These are phyloP conservation scores for Agrenia bidenticulata DNA, from an alignment of 2,888 invertebrate species.

Conservation along the genomic window DNA sequence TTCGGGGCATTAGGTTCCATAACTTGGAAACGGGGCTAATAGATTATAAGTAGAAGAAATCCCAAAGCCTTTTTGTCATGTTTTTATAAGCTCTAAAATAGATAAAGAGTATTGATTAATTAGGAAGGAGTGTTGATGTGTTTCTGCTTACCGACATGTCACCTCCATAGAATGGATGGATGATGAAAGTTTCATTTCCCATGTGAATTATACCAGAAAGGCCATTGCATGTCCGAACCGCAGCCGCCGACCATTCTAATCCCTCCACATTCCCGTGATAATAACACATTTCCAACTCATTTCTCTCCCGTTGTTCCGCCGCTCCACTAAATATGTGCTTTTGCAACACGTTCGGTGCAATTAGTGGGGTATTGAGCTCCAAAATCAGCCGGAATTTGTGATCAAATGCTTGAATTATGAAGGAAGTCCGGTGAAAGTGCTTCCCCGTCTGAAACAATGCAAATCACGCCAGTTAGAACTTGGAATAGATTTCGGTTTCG, in stretches of 20 bases:
- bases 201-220: conserved; percentile 96
- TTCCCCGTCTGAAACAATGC: conserved; percentile 73
- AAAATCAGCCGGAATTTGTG: conserved; percentile 94
- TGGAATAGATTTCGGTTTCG: too few relatives aligned
- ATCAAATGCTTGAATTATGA: conserved; percentile 94
- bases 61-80: too few relatives aligned
- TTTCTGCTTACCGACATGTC: conserved; percentile 85
- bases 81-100: not conserved
- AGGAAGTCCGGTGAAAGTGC: conserved; percentile 90
- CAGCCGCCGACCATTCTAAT: conserved; percentile 93
- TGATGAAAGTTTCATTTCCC: conserved; percentile 96
- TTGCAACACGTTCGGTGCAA: conserved; percentile 85
- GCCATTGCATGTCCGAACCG: conserved; percentile 97
- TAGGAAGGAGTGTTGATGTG: conserved; percentile 3
- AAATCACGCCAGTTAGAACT: too few relatives aligned
- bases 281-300: conserved; percentile 82
- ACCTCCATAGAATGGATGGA: conserved; percentile 95
- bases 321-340: conserved; percentile 84
- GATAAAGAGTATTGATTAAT: conserved; percentile 19
- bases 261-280: conserved; percentile 97
- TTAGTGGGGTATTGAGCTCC: conserved; percentile 83
- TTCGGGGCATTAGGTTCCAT: too few relatives aligned
- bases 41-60: too few relatives aligned
- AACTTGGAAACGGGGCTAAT: too few relatives aligned
- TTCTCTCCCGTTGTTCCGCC: conserved; percentile 65